Conservation (phyloP, 2,888 invertebrate species). For the Tethea ocularis region DNA sequence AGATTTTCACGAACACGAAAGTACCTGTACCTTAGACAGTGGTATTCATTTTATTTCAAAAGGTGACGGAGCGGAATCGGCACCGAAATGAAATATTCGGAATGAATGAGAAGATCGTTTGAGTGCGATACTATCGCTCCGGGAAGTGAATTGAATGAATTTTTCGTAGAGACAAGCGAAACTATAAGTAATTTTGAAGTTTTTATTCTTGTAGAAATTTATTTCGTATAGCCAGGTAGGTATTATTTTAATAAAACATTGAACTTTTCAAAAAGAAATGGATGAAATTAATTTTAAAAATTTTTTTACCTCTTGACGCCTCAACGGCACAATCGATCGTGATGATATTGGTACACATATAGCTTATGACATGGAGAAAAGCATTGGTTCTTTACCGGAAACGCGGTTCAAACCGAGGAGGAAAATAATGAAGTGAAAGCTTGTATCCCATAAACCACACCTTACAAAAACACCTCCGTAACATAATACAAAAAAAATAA, state of each 20-base stretch:
- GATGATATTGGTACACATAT: too few species aligned
- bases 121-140: conserved; percentile 34
- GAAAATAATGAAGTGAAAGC: too few species aligned
- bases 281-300: too few species aligned
- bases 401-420: too few species aligned
- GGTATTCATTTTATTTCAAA: conserved; percentile 24
- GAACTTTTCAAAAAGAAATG: too few species aligned
- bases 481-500: not conserved
- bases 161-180: conserved; percentile 23
- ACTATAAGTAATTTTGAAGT: conserved; percentile 32
- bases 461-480: not conserved
- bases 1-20: not conserved
- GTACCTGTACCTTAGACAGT: conserved; percentile 9
- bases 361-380: too few species aligned
- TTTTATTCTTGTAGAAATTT: not conserved
- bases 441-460: not conserved
- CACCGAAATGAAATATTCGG: conserved; percentile 32
- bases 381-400: too few species aligned
- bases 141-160: conserved; percentile 45
- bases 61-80: conserved; percentile 26
- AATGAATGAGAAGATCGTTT: conserved; percentile 32
- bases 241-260: too few species aligned
- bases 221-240: too few species aligned
- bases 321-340: too few species aligned
- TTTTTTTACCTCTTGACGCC: too few species aligned